These are phyloP conservation scores for Artibeus jamaicensis DNA, from an alignment of 2,797 vertebrate species.

Conservation along the genomic window DNA sequence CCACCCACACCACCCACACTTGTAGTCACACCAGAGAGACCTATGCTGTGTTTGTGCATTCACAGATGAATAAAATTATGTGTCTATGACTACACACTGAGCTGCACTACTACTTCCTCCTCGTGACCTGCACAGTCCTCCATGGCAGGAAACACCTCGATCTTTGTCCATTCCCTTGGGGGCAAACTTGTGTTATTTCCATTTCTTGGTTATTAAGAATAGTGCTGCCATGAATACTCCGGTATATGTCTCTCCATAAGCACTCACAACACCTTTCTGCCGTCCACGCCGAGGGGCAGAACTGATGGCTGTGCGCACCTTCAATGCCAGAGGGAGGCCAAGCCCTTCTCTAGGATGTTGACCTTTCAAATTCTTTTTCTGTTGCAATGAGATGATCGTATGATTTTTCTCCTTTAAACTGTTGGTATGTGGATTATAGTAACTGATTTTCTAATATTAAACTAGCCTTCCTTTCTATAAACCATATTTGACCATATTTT, in stretches of 20 bases:
- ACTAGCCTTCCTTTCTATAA: not conserved
- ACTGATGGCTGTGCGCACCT: not conserved
- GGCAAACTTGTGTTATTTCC: not conserved
- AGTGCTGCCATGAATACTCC: not conserved
- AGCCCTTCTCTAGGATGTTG: not conserved
- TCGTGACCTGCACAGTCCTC: too few species aligned
- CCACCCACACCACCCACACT: not conserved
- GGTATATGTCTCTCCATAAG: not conserved
- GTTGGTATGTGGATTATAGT: not conserved
- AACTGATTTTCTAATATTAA: not conserved
- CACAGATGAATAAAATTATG: not conserved
- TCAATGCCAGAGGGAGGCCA: not conserved
- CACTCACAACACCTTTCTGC: not conserved
- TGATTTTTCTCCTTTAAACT: not conserved
- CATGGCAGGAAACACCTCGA: too few species aligned
- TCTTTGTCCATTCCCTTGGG: not conserved
- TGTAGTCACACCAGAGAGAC: not conserved
- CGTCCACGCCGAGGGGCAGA: not conserved
- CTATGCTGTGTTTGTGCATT: not conserved
- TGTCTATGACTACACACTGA: not conserved
- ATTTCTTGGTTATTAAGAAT: not conserved
- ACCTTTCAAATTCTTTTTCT: not conserved
- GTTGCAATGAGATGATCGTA: not conserved
- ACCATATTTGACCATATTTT: not conserved
- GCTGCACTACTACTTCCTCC: not conserved